Evolutionary conservation across 2,797 vertebrate species (phyloP).

Genomic region (Lateolabrax maculatus): DNA sequence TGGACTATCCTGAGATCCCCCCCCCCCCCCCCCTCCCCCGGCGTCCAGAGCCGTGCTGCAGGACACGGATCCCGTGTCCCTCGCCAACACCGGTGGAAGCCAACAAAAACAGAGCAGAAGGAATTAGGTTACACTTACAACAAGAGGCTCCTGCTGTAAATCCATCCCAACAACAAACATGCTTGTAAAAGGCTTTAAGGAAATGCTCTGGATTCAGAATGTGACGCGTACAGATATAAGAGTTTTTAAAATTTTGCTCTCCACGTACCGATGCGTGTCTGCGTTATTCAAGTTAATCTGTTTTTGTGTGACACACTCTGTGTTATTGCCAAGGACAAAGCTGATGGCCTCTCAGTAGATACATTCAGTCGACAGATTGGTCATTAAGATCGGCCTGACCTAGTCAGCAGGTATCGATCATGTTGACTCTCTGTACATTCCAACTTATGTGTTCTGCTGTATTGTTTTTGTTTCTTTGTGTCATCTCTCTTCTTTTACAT

Average conservation of each 20-base stretch:
- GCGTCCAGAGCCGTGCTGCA: conserved; percentile 38
- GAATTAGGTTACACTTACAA: conserved; percentile 58
- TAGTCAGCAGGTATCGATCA: conserved; percentile 65
- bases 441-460: neutral
- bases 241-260: neutral
- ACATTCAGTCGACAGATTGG: conserved; percentile 53
- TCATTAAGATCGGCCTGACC: conserved; percentile 55
- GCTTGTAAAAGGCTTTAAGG: conserved; percentile 3
- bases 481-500: neutral
- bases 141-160: conserved; percentile 44
- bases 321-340: conserved; percentile 69
- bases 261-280: neutral
- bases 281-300: conserved; percentile 55
- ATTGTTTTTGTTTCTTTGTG: neutral
- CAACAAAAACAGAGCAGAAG: conserved; percentile 60
- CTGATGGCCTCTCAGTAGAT: conserved; percentile 64
- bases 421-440: conserved; percentile 13
- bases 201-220: neutral
- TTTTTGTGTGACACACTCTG: conserved; percentile 36
- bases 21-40: conserved; percentile 33
- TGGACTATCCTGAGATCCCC: conserved; percentile 59
- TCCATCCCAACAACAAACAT: conserved; percentile 52
- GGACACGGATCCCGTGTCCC: conserved; percentile 25
- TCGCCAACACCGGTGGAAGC: conserved; percentile 40
- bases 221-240: neutral